Percentiles rank a stretch among this genome's conserved stretches.
Conservation (phyloP, 2,888 invertebrate genomes). For the Spatulosminthurus flaviceps region DNA sequence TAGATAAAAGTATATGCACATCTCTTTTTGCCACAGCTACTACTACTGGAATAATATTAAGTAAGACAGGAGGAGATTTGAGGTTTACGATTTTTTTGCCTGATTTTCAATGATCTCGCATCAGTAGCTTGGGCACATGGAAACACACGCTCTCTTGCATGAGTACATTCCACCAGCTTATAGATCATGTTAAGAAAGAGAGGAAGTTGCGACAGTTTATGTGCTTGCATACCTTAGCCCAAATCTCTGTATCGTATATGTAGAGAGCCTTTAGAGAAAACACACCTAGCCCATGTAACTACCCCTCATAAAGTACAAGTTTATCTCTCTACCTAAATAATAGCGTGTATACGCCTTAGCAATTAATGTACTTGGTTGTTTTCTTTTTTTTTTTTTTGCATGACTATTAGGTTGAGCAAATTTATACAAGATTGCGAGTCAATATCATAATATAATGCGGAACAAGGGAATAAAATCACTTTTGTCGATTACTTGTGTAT, state of each 20-base stretch:
- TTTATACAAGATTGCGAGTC: neutral
- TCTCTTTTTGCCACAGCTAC: no score
- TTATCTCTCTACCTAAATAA: neutral
- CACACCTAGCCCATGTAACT: neutral
- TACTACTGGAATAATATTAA: neutral
- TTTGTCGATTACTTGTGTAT: neutral
- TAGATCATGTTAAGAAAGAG: constrained; percentile 5
- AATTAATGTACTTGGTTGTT: neutral
- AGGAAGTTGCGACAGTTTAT: constrained; percentile 6
- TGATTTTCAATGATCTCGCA: constrained; percentile 4
- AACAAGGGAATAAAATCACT: constrained; percentile 9
- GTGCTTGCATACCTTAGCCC: neutral
- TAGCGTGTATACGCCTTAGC: neutral
- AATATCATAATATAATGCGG: constrained; percentile 2
- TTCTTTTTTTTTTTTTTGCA: neutral
- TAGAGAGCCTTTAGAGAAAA: neutral
- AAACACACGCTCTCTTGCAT: neutral
- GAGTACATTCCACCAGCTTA: neutral
- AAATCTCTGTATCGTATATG: no score
- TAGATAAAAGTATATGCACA: no score
- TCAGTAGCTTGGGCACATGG: neutral
- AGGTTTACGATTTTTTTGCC: constrained; percentile 5
- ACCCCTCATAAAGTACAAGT: neutral
- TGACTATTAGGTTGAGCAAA: neutral
- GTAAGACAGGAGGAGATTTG: neutral